Base-by-base conservation (phyloP, 2,797 vertebrate genomes). In the Atherinosoma microstoma region DNA sequence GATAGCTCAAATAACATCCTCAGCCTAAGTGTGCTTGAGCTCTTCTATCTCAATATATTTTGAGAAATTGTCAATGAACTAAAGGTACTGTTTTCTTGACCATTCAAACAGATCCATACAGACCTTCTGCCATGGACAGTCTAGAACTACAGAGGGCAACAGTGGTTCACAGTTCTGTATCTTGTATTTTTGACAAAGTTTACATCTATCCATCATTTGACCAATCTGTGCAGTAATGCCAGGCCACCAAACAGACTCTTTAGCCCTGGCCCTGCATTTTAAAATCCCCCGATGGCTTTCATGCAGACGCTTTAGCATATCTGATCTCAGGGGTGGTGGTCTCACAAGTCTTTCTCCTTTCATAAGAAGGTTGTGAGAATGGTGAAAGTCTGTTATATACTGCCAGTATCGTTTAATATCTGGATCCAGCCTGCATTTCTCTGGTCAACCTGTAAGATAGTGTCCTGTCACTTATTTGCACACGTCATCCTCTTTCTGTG, bases 341-440 rank as follows among this genome's bases (percentile, higher is more conserved):
- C 75, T 79, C 2, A 81, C 63, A 16, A 77, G 38, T 73, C 76
- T 75, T 1, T 72, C 54, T 18, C 63, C 75, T 72, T 78, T 87
- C 58, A 82, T 53, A 0, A 84, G 77, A 27, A 87, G 47, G 16
- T 30, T 34, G 0, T 58, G 40, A 29, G 34, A 64, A 2, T 67
- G 0, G 2, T 49, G 27, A 1, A 83, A 47, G 0, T 76, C 47
- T 7, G 13, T 15, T 24, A 45, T 84, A 69, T 13, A 60, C 58
- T 57, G 32, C 58, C 35, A 53, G 4, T 61, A 32, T 10, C 16
- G 27, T 3, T 38, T 62, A 1, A 79, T 20, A 0, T 70, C 54
- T 40, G 40, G 2, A 10, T 78, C 13, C 4, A 57, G 6, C 20
- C 29, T 20, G 2, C 12, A n/a, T 42, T 57, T 67, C 36, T 42